Evolutionary conservation across 2,113 vertebrate genomes (phyloP).

Genomic region (Lagopus muta): DNA sequence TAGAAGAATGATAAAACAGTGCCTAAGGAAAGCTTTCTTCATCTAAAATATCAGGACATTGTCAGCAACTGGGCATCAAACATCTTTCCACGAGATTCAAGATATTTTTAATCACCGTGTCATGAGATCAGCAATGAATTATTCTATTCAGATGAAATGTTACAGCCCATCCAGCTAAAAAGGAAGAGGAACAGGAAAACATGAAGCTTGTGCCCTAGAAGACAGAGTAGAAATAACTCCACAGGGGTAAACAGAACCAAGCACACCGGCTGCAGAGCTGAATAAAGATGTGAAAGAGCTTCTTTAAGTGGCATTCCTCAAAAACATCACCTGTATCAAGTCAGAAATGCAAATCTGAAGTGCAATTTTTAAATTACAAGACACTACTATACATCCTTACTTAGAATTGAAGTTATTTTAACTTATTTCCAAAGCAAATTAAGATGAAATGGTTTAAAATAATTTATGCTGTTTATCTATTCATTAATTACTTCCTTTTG

Average conservation of each 20-base stretch:
- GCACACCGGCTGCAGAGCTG: background rate
- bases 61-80: background rate
- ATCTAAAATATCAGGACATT: rapidly evolving
- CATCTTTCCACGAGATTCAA: background rate
- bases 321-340: background rate
- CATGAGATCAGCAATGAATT: background rate
- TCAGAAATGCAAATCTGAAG: background rate
- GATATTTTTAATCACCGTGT: background rate
- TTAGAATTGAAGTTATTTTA: background rate
- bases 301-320: background rate
- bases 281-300: background rate
- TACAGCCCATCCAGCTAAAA: background rate
- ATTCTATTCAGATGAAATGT: background rate
- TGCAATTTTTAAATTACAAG: background rate
- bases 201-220: background rate
- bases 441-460: background rate
- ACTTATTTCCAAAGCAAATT: background rate
- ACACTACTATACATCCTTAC: background rate
- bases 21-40: background rate
- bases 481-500: background rate
- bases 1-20: background rate
- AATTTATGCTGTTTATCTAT: background rate
- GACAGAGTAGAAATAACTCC: background rate
- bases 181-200: background rate
- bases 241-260: background rate